Conservation (phyloP, 2,113 vertebrate genomes). For the Oncorhynchus masou region DNA sequence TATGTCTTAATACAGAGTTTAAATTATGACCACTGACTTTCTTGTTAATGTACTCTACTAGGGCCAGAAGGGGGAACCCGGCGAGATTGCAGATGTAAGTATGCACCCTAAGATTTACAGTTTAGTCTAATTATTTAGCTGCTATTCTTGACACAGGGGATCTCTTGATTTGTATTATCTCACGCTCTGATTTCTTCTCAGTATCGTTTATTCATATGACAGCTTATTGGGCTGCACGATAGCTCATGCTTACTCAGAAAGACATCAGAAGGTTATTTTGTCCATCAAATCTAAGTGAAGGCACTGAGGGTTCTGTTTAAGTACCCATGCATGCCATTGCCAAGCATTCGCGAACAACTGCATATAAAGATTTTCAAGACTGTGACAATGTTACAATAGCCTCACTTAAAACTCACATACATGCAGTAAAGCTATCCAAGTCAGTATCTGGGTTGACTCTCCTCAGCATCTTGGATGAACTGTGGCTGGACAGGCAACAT, state of each 20-base stretch:
- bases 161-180: too few species aligned
- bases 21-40: not conserved
- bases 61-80: constrained; percentile 94
- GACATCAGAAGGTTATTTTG: not conserved
- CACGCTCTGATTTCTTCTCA: too few species aligned
- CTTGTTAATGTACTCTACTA: constrained; percentile 48
- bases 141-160: not conserved
- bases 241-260: not conserved
- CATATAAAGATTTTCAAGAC: not conserved
- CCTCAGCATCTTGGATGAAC: too few species aligned
- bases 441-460: too few species aligned
- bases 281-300: not conserved
- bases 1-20: not conserved
- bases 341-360: too few species aligned
- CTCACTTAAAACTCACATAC: not conserved
- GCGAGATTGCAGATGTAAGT: constrained; percentile 92
- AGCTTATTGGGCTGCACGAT: not conserved
- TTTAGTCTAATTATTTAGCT: not conserved
- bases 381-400: not conserved
- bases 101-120: not conserved
- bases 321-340: not conserved
- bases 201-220: too few species aligned
- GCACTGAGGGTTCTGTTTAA: not conserved
- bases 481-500: too few species aligned
- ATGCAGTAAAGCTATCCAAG: too few species aligned